A percentile compares a stretch with the other conserved stretches of the same genome.
These are phyloP conservation scores for Sipha flava DNA, from an alignment of 1,140 invertebrate genomes.

Conservation along the genomic window DNA sequence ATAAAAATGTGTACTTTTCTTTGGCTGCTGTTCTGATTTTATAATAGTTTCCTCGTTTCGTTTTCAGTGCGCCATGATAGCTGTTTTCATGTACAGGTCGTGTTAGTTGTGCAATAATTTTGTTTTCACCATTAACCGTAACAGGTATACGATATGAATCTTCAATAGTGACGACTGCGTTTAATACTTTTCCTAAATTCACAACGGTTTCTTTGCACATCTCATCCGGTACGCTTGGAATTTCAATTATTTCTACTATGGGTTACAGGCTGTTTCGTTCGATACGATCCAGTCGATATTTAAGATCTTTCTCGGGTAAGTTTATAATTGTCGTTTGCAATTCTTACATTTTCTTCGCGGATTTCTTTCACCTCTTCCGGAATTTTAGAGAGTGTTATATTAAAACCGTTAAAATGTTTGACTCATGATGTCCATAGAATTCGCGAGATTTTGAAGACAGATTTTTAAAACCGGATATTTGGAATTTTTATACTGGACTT, in stretches of 20 bases:
- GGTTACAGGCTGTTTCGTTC: not conserved
- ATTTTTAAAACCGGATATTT: no score
- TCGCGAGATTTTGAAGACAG: no score
- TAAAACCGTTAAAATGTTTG: no score
- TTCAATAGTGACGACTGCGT: not conserved
- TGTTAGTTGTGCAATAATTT: not conserved
- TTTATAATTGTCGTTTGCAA: not conserved
- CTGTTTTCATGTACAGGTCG: not conserved
- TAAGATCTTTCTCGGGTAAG: not conserved
- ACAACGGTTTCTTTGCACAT: not conserved
- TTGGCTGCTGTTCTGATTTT: no score
- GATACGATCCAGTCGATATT: not conserved
- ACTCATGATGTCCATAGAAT: no score
- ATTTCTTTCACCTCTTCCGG: not conserved
- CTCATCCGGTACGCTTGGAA: not conserved
- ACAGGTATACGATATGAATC: not conserved
- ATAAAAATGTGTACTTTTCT: no score
- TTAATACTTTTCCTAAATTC: not conserved
- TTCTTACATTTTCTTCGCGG: not conserved
- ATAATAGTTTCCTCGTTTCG: no score
- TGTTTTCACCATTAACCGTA: not conserved
- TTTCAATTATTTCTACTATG: not conserved
- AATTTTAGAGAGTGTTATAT: not conserved
- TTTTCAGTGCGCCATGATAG: not conserved
- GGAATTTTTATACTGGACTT: no score